phyloP scores from a whole-genome alignment of 1,140 invertebrate genomes.

The Pseudobourletiella spinata region DNA sequence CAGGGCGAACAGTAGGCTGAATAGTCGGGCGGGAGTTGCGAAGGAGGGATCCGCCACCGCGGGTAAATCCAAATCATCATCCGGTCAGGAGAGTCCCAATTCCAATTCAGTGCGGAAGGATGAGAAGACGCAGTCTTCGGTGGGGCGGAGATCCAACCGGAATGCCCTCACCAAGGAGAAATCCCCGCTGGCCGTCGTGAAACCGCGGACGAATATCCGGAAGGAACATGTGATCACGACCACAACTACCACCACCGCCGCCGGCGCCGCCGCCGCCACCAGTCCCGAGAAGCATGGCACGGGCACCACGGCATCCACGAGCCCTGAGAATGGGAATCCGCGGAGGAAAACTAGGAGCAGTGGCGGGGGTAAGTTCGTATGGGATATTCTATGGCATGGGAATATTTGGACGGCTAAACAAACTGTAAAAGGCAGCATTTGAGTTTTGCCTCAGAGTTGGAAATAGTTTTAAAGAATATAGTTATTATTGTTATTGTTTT shows the following conservation, averaged over 20 bases:
- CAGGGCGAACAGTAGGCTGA: conserved; percentile 10
- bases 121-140: conserved; percentile 3
- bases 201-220: conserved; percentile 23
- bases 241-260: no score
- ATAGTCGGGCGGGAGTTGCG: neutral
- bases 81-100: conserved; percentile 14
- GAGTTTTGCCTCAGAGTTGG: neutral
- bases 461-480: neutral
- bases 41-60: neutral
- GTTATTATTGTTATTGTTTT: neutral
- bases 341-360: conserved; percentile 33
- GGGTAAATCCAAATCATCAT: conserved; percentile 9
- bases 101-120: conserved; percentile 6
- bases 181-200: conserved; percentile 19
- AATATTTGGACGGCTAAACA: neutral
- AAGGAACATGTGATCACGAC: conserved; percentile 11
- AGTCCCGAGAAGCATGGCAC: neutral
- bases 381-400: neutral
- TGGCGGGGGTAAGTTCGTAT: conserved; percentile 21
- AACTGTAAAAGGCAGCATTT: neutral
- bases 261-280: no score
- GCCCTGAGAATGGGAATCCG: conserved; percentile 30
- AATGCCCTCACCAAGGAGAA: conserved; percentile 18
- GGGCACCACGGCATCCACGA: conserved; percentile 12
- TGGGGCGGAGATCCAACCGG: conserved; percentile 13